Evolutionary conservation across 1,140 invertebrate species (phyloP).

Genomic region (Sycophaga agraensis): DNA sequence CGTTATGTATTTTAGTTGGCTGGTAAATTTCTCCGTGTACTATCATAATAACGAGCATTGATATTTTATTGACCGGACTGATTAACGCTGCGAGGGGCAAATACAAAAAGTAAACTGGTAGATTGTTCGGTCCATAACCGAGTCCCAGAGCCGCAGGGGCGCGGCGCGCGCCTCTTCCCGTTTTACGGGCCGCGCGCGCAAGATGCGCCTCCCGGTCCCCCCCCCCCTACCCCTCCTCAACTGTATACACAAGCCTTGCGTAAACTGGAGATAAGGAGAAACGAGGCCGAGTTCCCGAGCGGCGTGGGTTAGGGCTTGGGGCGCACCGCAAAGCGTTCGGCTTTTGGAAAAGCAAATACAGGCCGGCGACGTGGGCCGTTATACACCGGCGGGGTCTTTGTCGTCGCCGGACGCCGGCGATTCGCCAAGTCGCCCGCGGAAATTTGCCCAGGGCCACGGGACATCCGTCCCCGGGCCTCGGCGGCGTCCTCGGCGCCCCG

Average conservation of each 20-base stretch:
- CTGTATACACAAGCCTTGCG: slow-evolving; percentile 25
- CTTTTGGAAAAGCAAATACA: slow-evolving; percentile 27
- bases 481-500: not conserved
- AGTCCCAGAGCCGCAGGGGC: not conserved
- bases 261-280: slow-evolving; percentile 26
- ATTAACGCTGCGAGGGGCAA: slow-evolving; percentile 7
- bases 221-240: not conserved
- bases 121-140: slow-evolving; percentile 2
- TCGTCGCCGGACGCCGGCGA: not conserved
- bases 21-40: too few relatives aligned
- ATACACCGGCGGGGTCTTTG: not conserved
- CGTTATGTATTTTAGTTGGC: too few relatives aligned
- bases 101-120: not conserved
- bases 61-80: not conserved
- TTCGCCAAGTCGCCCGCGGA: not conserved
- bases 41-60: too few relatives aligned
- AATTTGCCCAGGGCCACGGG: slow-evolving; percentile 14
- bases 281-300: slow-evolving; percentile 1
- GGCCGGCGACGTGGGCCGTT: too few relatives aligned
- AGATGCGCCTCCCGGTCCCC: not conserved
- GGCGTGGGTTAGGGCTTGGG: not conserved
- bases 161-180: not conserved
- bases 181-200: not conserved
- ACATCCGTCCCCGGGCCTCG: not conserved
- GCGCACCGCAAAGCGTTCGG: not conserved